Percentiles rank a stretch among this genome's conserved stretches.
Conservation (phyloP, 2,797 vertebrate genomes). For the Centroberyx gerrardi region DNA sequence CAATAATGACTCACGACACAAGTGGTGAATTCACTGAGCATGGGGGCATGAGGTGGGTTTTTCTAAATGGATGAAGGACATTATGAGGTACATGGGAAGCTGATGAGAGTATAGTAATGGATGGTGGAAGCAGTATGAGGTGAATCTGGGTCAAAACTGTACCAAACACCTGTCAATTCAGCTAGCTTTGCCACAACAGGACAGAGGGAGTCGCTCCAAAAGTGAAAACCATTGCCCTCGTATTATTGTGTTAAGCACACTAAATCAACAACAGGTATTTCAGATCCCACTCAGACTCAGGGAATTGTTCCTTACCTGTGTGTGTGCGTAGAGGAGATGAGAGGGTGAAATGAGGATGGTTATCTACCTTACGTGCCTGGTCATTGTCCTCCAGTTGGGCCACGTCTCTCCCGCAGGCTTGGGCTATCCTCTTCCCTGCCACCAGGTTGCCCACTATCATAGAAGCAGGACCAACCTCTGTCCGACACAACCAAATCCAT, state of each 20-base stretch:
- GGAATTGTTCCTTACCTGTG: slow-evolving; percentile 47
- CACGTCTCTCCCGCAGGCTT: slow-evolving; percentile 94
- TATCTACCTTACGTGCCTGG: slow-evolving; percentile 92
- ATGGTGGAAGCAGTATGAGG: background rate
- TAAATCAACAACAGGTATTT: background rate
- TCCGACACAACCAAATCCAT: slow-evolving; percentile 40
- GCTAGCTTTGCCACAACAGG: background rate
- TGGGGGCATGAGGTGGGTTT: slow-evolving; percentile 3
- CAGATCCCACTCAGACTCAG: slow-evolving; percentile 7
- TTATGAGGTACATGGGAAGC: background rate
- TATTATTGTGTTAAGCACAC: background rate
- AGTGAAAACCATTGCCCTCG: background rate
- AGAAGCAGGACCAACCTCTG: slow-evolving; percentile 96
- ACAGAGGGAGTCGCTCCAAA: background rate
- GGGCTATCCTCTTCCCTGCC: slow-evolving; percentile 95
- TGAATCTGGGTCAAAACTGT: background rate
- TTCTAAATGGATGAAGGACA: slow-evolving; percentile 8
- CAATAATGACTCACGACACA: background rate
- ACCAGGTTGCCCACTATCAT: slow-evolving; percentile 98
- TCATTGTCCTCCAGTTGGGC: slow-evolving; percentile 95
- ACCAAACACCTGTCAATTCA: background rate
- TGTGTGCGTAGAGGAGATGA: slow-evolving; percentile 29
- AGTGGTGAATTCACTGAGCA: background rate
- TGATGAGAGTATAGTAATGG: background rate
- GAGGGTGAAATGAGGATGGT: slow-evolving; percentile 69